Conservation (phyloP, 2,797 vertebrate genomes). For the Chanos chanos region DNA sequence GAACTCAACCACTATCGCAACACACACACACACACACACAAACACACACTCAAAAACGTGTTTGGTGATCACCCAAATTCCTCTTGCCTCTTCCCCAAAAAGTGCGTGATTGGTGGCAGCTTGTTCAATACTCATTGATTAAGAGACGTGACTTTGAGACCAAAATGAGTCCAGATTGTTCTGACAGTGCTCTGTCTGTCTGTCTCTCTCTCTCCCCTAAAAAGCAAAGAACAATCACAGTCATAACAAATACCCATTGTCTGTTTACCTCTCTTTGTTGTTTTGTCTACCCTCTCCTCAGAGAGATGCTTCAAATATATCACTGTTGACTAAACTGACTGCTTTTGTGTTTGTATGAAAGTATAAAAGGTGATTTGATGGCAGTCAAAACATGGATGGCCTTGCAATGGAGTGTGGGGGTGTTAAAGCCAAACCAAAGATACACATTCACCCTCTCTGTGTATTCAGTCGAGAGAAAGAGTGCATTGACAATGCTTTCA, state of each 20-base stretch:
- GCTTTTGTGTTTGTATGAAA: background rate
- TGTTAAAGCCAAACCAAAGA: slow-evolving; percentile 4
- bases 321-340: slow-evolving; percentile 5
- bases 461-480: background rate
- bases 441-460: too few species aligned
- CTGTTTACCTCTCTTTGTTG: background rate
- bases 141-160: slow-evolving; percentile 7
- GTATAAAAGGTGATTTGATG: background rate
- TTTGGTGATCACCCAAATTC: slow-evolving; percentile 20
- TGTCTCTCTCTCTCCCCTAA: too few species aligned
- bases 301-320: background rate
- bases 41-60: background rate
- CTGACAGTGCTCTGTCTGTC: slow-evolving; percentile 1
- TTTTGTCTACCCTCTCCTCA: background rate
- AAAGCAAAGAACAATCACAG: background rate
- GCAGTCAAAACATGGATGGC: background rate
- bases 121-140: slow-evolving; percentile 39
- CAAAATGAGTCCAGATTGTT: slow-evolving; percentile 16
- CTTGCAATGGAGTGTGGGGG: background rate
- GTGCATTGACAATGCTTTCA: too few species aligned
- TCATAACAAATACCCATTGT: background rate
- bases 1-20: slow-evolving; percentile 28
- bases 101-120: slow-evolving; percentile 22
- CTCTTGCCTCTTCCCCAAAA: slow-evolving; percentile 13
- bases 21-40: background rate